Evolutionary conservation across 1,140 invertebrate genomes (phyloP).

Genomic region (Drosophila guanche): DNA sequence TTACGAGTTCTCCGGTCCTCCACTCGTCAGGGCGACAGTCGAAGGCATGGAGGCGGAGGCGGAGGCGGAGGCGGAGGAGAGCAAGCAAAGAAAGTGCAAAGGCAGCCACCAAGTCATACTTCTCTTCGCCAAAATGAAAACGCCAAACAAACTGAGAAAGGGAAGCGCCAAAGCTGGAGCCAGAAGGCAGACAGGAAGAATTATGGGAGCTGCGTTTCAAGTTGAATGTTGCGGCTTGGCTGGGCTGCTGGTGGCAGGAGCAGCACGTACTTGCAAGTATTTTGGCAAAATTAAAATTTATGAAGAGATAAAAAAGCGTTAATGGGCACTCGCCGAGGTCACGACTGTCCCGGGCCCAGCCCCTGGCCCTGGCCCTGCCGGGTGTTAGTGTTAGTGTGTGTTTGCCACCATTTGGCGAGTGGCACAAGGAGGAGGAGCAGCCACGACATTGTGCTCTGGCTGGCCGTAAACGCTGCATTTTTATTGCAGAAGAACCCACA

Average conservation of each 20-base stretch:
- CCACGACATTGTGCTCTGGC: constrained; percentile 35
- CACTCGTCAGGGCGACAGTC: constrained; percentile 22
- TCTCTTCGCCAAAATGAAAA: constrained; percentile 60
- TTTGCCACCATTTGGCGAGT: constrained; percentile 25
- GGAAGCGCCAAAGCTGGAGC: constrained; percentile 8
- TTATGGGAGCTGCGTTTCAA: constrained; percentile 57
- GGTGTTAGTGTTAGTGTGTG: constrained; percentile 37
- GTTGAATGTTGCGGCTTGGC: constrained; percentile 26
- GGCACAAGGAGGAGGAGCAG: constrained; percentile 30
- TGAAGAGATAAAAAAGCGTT: constrained; percentile 81
- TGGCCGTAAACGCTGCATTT: constrained; percentile 69
- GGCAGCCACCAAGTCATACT: constrained; percentile 71
- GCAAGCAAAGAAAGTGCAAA: constrained; percentile 30
- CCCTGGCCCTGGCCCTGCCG: not conserved
- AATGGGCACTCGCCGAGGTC: constrained; percentile 72
- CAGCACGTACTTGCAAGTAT: constrained; percentile 76
- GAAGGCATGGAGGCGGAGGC: constrained; percentile 3
- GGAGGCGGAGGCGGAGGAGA: constrained; percentile 38
- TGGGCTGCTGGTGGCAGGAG: constrained; percentile 4
- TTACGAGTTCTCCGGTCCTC: constrained; percentile 58
- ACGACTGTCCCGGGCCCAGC: constrained; percentile 21
- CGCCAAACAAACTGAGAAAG: constrained; percentile 37
- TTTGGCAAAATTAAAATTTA: constrained; percentile 81
- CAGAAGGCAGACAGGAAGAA: constrained; percentile 33
- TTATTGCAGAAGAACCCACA: constrained; percentile 45